Percentiles rank a stretch among this genome's conserved stretches.
phyloP scores from a whole-genome alignment of 2,888 invertebrate genomes.

The Malacosoma neustria region DNA sequence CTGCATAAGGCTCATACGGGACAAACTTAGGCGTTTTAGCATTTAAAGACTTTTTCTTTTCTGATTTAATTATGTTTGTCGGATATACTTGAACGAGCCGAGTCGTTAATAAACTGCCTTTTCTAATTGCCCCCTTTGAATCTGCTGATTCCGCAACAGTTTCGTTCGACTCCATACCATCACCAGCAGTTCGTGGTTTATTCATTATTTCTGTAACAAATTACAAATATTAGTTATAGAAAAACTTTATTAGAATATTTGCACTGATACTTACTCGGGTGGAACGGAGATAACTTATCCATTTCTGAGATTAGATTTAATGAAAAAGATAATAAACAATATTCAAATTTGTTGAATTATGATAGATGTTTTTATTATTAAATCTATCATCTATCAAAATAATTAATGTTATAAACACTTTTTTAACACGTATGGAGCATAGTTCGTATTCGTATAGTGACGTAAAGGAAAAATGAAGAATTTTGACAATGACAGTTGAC shows the following conservation, averaged over 20 bases:
- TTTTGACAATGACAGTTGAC: too few species aligned
- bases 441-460: too few species aligned
- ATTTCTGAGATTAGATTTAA: slow-evolving; percentile 14
- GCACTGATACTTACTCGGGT: slow-evolving; percentile 33
- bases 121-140: slow-evolving; percentile 14
- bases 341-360: too few species aligned
- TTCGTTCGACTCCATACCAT: slow-evolving; percentile 83
- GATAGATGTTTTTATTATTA: too few species aligned
- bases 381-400: too few species aligned
- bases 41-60: slow-evolving; percentile 69
- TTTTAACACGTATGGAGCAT: too few species aligned
- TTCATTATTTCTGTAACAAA: slow-evolving; percentile 46
- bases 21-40: slow-evolving; percentile 87
- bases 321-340: neutral
- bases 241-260: neutral
- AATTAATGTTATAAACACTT: too few species aligned
- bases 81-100: slow-evolving; percentile 62
- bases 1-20: slow-evolving; percentile 92
- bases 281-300: slow-evolving; percentile 32
- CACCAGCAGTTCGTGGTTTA: slow-evolving; percentile 79
- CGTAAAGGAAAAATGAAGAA: too few species aligned
- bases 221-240: slow-evolving; percentile 5
- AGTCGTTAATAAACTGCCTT: slow-evolving; percentile 21
- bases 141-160: slow-evolving; percentile 27
- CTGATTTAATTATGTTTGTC: slow-evolving; percentile 76